These are phyloP conservation scores for Macrotus californicus DNA, from an alignment of 2,113 vertebrate species.

Conservation along the genomic window DNA sequence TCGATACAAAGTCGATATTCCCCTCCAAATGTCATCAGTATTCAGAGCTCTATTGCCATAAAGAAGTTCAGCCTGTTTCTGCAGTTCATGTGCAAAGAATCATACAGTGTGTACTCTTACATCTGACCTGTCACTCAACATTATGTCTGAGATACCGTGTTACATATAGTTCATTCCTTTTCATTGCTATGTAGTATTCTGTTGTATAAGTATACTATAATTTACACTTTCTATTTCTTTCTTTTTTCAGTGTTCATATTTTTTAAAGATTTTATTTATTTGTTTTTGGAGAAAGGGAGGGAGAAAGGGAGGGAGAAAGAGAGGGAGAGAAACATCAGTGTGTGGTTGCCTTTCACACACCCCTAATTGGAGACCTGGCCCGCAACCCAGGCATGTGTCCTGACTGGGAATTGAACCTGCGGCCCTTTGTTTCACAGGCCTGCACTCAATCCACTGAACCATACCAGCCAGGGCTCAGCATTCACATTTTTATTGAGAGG, in stretches of 20 bases:
- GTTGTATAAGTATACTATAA: neutral
- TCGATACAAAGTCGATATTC: neutral
- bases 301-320: too few relatives aligned
- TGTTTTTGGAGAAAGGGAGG: too few relatives aligned
- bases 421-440: too few relatives aligned
- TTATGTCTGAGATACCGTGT: neutral
- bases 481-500: constrained; percentile 57
- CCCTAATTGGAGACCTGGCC: too few relatives aligned
- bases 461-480: neutral
- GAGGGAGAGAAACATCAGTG: too few relatives aligned
- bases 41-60: neutral
- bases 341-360: too few relatives aligned
- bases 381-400: too few relatives aligned
- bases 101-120: neutral
- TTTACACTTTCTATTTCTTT: neutral
- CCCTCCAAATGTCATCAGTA: neutral
- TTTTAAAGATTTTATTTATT: neutral
- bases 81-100: neutral
- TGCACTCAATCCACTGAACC: too few relatives aligned
- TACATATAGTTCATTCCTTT: neutral
- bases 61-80: neutral
- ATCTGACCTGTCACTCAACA: neutral
- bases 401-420: too few relatives aligned
- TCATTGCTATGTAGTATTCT: neutral
- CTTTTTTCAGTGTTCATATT: neutral